These are phyloP conservation scores for Camptogramma bilineatum DNA, from an alignment of 2,888 invertebrate species.

Conservation along the genomic window DNA sequence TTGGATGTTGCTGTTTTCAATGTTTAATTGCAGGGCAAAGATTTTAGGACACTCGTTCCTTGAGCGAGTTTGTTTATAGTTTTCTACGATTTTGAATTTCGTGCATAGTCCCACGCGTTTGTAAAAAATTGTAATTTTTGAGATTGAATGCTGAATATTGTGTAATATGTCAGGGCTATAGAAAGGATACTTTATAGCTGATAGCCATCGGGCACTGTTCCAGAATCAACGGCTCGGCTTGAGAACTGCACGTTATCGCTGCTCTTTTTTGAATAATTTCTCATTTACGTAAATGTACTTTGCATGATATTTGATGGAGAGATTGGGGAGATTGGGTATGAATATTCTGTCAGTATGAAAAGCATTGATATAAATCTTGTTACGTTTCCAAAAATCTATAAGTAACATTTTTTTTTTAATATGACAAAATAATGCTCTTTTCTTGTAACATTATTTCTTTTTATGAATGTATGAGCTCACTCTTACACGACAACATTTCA, in stretches of 20 bases:
- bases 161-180: slow-evolving; percentile 27
- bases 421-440: too few species aligned
- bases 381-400: too few species aligned
- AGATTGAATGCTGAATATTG: not conserved
- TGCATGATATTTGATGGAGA: not conserved
- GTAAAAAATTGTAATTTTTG: not conserved
- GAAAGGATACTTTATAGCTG: slow-evolving; percentile 48
- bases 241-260: slow-evolving; percentile 39
- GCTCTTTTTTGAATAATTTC: slow-evolving; percentile 36
- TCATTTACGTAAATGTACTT: slow-evolving; percentile 11
- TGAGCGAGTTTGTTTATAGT: not conserved
- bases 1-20: too few species aligned
- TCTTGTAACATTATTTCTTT: too few species aligned
- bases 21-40: too few species aligned
- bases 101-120: not conserved
- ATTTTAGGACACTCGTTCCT: not conserved
- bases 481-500: too few species aligned
- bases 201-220: slow-evolving; percentile 48
- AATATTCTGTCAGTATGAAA: too few species aligned
- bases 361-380: too few species aligned
- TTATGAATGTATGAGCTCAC: too few species aligned
- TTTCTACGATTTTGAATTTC: not conserved
- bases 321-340: too few species aligned
- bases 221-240: slow-evolving; percentile 40
- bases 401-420: too few species aligned